A percentile compares a stretch with the other conserved stretches of the same genome.
These are phyloP conservation scores for Synergus itoensis DNA, from an alignment of 2,888 invertebrate genomes.

Conservation along the genomic window DNA sequence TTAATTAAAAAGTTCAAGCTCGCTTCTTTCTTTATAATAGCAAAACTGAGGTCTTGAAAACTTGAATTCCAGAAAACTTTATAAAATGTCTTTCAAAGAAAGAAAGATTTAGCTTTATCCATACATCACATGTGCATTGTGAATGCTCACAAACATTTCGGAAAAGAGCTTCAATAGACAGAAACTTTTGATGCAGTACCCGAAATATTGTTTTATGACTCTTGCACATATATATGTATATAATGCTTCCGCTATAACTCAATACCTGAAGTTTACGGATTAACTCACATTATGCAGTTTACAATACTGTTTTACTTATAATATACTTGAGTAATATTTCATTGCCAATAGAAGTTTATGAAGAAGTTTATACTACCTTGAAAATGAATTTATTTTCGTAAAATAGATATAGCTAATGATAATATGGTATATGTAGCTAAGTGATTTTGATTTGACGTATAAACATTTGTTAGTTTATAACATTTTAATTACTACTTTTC, in stretches of 20 bases:
- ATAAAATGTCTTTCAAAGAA: conserved; percentile 8
- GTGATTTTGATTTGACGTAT: no score
- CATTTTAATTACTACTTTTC: conserved; percentile 19
- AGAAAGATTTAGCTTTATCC: not conserved
- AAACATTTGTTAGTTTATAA: no score
- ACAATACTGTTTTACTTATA: not conserved
- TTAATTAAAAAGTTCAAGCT: conserved; percentile 24
- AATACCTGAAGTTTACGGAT: not conserved
- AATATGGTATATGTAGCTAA: no score
- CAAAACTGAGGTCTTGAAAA: conserved; percentile 5
- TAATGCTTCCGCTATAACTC: not conserved
- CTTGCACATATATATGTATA: not conserved
- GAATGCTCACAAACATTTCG: conserved; percentile 14
- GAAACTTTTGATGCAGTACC: conserved; percentile 2
- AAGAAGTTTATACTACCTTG: not conserved
- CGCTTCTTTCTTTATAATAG: conserved; percentile 28
- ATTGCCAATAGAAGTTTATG: not conserved
- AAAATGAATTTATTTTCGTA: not conserved
- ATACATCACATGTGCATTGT: conserved; percentile 17
- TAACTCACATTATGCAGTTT: not conserved
- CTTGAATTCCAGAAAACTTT: conserved; percentile 25
- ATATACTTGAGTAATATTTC: not conserved
- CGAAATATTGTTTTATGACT: not conserved
- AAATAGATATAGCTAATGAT: not conserved
- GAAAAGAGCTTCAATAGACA: not conserved